These are phyloP conservation scores for Motacilla tschutschensis DNA, from an alignment of 2,113 vertebrate species.

Conservation along the genomic window DNA sequence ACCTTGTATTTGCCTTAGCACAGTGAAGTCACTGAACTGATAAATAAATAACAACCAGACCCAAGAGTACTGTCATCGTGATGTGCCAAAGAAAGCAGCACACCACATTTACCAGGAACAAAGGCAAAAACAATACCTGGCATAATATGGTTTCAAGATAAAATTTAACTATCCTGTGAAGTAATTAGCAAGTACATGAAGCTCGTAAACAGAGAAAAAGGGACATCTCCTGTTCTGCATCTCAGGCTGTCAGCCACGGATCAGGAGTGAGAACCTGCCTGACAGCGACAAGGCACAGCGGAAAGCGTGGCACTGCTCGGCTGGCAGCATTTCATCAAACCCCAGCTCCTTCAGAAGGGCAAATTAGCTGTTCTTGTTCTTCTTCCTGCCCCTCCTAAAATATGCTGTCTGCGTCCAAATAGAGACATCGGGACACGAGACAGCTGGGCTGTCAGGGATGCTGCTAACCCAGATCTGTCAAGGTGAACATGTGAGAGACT, in stretches of 20 bases:
- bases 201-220: background rate
- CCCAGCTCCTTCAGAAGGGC: constrained; percentile 32
- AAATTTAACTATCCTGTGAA: background rate
- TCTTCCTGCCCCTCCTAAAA: constrained; percentile 16
- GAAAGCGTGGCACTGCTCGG: background rate
- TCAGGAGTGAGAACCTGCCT: background rate
- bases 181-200: constrained; percentile 18
- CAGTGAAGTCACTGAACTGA: background rate
- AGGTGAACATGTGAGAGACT: constrained; percentile 38
- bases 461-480: constrained; percentile 47
- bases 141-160: background rate
- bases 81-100: background rate
- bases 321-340: constrained; percentile 19
- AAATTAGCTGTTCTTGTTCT: constrained; percentile 22
- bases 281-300: background rate
- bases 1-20: background rate
- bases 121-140: background rate
- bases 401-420: constrained; percentile 6
- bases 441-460: constrained; percentile 39
- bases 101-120: background rate
- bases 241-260: background rate
- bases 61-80: background rate
- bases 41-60: constrained; percentile 29
- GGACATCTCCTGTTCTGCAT: background rate
- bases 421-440: background rate